These are phyloP conservation scores for Xenentodon cancila DNA, from an alignment of 2,797 vertebrate species.

Conservation along the genomic window DNA sequence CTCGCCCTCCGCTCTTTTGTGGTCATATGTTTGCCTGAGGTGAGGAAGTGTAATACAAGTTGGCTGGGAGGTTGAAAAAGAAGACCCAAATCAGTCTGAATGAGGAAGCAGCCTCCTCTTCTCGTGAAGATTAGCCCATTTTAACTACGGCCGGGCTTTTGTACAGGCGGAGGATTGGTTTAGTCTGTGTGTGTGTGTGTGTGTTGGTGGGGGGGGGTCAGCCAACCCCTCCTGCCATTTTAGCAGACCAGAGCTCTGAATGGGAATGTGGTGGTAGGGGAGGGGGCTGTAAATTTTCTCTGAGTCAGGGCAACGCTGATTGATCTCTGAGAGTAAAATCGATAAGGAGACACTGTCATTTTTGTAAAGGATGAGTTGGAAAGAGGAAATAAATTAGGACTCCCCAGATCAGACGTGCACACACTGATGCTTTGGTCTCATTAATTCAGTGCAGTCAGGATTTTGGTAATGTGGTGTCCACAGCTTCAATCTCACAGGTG, in stretches of 20 bases:
- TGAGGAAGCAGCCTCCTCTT: constrained; percentile 87
- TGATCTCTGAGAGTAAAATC: constrained; percentile 99
- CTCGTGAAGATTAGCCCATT: constrained; percentile 94
- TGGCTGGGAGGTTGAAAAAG: constrained; percentile 63
- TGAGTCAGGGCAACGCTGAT: constrained; percentile 98
- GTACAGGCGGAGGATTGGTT: constrained; percentile 76
- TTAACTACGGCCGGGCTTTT: constrained; percentile 88
- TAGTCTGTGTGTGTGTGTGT: constrained; percentile 21
- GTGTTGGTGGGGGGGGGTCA: constrained; percentile 60
- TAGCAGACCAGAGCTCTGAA: constrained; percentile 81
- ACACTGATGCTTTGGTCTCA: constrained; percentile 80
- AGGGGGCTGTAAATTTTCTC: constrained; percentile 94
- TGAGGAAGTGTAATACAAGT: constrained; percentile 47
- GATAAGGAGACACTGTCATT: constrained; percentile 99
- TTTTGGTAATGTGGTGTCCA: constrained; percentile 90
- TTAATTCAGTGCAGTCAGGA: constrained; percentile 92
- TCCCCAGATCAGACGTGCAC: constrained; percentile 87
- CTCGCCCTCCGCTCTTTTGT: constrained; percentile 62
- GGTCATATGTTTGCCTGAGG: constrained; percentile 55
- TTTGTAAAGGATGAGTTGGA: constrained; percentile 98
- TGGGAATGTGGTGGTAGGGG: constrained; percentile 60
- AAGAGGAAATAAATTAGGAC: constrained; percentile 99
- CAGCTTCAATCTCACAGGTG: constrained; percentile 92
- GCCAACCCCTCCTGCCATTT: constrained; percentile 85
- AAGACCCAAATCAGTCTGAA: constrained; percentile 87